A percentile compares a stretch with the other conserved stretches of the same genome.
phyloP scores from a whole-genome alignment of 2,797 vertebrate species.

The Columba guinea region DNA sequence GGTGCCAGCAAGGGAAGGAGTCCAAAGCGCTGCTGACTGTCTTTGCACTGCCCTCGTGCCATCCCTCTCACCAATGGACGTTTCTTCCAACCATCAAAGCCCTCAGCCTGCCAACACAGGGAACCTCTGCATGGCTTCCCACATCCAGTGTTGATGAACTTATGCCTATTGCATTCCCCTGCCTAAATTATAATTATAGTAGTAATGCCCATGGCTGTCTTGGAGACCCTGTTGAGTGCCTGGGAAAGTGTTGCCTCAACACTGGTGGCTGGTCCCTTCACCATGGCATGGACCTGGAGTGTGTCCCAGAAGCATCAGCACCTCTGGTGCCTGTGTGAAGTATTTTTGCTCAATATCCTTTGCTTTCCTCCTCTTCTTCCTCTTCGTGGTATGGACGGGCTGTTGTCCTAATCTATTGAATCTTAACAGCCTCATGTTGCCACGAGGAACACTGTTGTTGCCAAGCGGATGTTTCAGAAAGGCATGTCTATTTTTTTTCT shows the following conservation, averaged over 20 bases:
- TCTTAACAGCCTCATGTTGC: background rate
- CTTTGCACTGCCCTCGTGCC: accelerated
- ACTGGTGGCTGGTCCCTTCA: background rate
- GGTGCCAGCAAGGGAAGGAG: background rate
- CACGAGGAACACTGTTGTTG: background rate
- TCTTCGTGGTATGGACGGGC: background rate
- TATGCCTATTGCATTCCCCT: background rate
- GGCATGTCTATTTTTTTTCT: background rate
- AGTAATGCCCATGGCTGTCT: background rate
- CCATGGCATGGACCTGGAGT: background rate
- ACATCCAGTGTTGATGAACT: background rate
- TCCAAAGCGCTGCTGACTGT: accelerated
- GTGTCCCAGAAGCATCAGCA: background rate
- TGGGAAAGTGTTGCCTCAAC: background rate
- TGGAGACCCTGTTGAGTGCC: background rate
- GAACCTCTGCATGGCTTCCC: background rate
- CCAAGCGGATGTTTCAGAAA: background rate
- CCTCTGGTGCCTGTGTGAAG: background rate
- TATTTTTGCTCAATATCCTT: background rate
- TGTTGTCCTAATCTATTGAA: background rate
- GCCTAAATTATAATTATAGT: background rate
- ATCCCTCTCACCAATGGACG: background rate
- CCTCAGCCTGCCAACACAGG: background rate
- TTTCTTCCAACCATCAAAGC: background rate
- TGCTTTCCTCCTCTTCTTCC: background rate